A percentile compares a stretch with the other conserved stretches of the same genome.
Evolutionary conservation across 1,140 invertebrate genomes (phyloP).

Genomic region (Nasonia vitripennis): DNA sequence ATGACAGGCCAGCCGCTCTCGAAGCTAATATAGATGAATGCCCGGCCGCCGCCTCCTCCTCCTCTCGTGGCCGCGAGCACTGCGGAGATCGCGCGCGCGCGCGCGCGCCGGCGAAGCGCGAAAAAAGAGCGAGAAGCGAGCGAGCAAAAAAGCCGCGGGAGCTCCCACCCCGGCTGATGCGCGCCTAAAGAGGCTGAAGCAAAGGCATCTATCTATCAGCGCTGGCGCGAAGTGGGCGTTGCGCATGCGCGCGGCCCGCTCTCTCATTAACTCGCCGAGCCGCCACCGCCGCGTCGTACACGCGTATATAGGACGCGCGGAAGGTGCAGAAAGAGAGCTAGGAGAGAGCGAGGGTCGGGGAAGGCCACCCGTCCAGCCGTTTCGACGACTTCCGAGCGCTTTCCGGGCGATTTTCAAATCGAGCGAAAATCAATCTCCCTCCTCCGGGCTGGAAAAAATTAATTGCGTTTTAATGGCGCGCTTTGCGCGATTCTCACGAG

Average conservation of each 20-base stretch:
- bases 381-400: too few relatives aligned
- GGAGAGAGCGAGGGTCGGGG: background rate
- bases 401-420: too few relatives aligned
- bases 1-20: conserved; percentile 76
- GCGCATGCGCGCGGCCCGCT: conserved; percentile 74
- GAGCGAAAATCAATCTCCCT: too few relatives aligned
- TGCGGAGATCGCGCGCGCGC: background rate
- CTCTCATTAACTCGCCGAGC: conserved; percentile 74
- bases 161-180: background rate
- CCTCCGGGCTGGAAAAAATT: too few relatives aligned
- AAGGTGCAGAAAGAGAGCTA: conserved; percentile 35
- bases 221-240: conserved; percentile 75
- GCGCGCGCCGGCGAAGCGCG: background rate
- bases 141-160: conserved; percentile 9
- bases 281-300: conserved; percentile 64
- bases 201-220: conserved; percentile 74
- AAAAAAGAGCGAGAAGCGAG: conserved; percentile 37
- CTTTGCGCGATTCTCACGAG: too few relatives aligned
- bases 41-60: conserved; percentile 68
- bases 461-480: too few relatives aligned
- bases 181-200: background rate
- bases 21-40: conserved; percentile 77
- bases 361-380: background rate
- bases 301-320: conserved; percentile 50
- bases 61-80: background rate